A percentile compares a stretch with the other conserved stretches of the same genome.
Evolutionary conservation across 2,113 vertebrate species (phyloP).

Genomic region (Phrynosoma blainvillii): DNA sequence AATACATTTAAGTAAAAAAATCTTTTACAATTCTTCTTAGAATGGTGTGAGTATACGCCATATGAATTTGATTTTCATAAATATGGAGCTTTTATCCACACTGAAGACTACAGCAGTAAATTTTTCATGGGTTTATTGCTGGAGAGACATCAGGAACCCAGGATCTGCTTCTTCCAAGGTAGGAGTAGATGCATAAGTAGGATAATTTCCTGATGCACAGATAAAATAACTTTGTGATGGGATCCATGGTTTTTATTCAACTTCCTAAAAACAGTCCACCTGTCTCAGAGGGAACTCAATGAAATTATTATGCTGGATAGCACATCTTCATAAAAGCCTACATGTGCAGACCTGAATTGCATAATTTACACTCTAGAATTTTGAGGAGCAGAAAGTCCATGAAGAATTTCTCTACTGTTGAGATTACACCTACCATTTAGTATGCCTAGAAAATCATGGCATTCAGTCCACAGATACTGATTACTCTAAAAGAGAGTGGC

Average conservation of each 20-base stretch:
- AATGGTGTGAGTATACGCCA: constrained; percentile 75
- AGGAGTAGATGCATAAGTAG: neutral
- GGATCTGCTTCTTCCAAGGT: constrained; percentile 71
- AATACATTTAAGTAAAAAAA: neutral
- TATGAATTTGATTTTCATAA: constrained; percentile 66
- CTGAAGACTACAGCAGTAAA: constrained; percentile 63
- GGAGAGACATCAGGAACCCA: constrained; percentile 40
- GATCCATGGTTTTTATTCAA: neutral
- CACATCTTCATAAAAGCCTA: no score
- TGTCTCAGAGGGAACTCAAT: no score
- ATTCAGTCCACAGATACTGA: neutral
- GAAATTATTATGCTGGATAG: no score
- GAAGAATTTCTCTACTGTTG: neutral
- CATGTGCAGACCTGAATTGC: neutral
- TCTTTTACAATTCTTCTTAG: constrained; percentile 45
- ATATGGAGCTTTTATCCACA: constrained; percentile 66
- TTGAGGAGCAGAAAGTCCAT: neutral
- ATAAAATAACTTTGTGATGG: neutral
- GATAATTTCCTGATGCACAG: no score
- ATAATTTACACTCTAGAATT: neutral
- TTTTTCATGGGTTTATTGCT: constrained; percentile 70
- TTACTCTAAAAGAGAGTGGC: no score
- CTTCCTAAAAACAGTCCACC: no score
- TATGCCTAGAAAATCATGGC: neutral
- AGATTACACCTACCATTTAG: no score